Evolutionary conservation across 2,888 invertebrate genomes (phyloP).

Genomic region (Rapana venosa): DNA sequence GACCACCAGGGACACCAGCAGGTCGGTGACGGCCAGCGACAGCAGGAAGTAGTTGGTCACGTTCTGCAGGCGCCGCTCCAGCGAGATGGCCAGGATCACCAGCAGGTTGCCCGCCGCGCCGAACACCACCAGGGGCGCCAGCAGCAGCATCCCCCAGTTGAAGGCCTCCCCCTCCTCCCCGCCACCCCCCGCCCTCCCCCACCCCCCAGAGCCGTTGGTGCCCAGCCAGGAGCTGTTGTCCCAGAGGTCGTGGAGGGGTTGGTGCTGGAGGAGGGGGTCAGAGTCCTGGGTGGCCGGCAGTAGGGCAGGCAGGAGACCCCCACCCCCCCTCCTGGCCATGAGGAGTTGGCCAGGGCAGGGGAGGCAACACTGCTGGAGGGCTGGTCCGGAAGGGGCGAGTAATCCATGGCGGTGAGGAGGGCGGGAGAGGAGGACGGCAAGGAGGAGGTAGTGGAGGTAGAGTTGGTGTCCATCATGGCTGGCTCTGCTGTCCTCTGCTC

Average conservation of each 20-base stretch:
- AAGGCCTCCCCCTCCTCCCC: slow-evolving; percentile 42
- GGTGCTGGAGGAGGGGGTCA: too few species aligned
- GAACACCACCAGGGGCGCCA: slow-evolving; percentile 69
- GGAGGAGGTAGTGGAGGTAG: neutral
- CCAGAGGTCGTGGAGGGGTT: neutral
- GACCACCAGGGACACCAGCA: slow-evolving; percentile 94
- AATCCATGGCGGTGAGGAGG: neutral
- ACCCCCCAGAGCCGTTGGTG: neutral
- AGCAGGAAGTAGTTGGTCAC: slow-evolving; percentile 97
- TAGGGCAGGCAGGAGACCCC: too few species aligned
- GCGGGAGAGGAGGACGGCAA: neutral
- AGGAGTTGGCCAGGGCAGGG: too few species aligned
- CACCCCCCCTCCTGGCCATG: too few species aligned
- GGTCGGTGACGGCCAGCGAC: slow-evolving; percentile 94
- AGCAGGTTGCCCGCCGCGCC: slow-evolving; percentile 87
- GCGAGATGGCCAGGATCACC: slow-evolving; percentile 93
- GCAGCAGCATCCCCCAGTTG: slow-evolving; percentile 65
- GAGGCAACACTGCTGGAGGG: too few species aligned
- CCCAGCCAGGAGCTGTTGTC: slow-evolving; percentile 3
- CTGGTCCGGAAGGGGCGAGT: too few species aligned
- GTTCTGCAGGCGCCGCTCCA: slow-evolving; percentile 93
- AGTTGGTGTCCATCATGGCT: neutral
- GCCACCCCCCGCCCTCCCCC: neutral
- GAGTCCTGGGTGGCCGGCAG: too few species aligned
- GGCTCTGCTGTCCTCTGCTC: neutral